A percentile compares a stretch with the other conserved stretches of the same genome.
phyloP scores from a whole-genome alignment of 2,797 vertebrate genomes.

The Channa striata region DNA sequence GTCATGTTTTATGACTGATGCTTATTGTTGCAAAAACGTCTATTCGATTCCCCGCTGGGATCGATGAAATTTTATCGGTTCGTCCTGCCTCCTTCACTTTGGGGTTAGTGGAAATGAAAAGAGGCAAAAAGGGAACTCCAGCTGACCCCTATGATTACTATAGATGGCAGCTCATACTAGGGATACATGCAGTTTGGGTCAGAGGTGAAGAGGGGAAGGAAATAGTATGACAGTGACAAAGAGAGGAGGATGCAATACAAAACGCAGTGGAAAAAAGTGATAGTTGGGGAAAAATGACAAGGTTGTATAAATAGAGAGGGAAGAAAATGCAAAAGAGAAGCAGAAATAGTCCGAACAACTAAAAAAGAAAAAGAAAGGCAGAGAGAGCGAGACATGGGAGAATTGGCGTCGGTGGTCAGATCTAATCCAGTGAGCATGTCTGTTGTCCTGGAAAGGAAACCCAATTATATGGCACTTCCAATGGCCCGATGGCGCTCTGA shows the following conservation, averaged over 20 bases:
- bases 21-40: slow-evolving; percentile 38
- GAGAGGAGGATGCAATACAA: background rate
- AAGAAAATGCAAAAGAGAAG: slow-evolving; percentile 33
- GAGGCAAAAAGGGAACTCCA: background rate
- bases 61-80: slow-evolving; percentile 46
- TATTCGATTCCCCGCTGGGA: slow-evolving; percentile 28
- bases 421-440: slow-evolving; percentile 83
- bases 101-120: slow-evolving; percentile 1
- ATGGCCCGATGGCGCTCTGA: slow-evolving; percentile 71
- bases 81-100: slow-evolving; percentile 7
- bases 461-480: slow-evolving; percentile 87
- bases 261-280: background rate
- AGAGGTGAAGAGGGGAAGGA: slow-evolving; percentile 17
- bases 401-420: slow-evolving; percentile 80
- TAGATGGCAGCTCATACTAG: background rate
- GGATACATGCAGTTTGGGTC: background rate
- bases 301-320: slow-evolving; percentile 14
- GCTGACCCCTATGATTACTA: background rate
- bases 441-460: slow-evolving; percentile 87
- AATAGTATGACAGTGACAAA: background rate
- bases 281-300: slow-evolving; percentile 10
- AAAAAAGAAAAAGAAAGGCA: slow-evolving; percentile 49
- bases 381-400: slow-evolving; percentile 62
- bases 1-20: too few relatives aligned
- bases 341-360: slow-evolving; percentile 18